Base-by-base conservation (phyloP, 2,797 vertebrate genomes). In the Pantherophis alleghaniensis region DNA sequence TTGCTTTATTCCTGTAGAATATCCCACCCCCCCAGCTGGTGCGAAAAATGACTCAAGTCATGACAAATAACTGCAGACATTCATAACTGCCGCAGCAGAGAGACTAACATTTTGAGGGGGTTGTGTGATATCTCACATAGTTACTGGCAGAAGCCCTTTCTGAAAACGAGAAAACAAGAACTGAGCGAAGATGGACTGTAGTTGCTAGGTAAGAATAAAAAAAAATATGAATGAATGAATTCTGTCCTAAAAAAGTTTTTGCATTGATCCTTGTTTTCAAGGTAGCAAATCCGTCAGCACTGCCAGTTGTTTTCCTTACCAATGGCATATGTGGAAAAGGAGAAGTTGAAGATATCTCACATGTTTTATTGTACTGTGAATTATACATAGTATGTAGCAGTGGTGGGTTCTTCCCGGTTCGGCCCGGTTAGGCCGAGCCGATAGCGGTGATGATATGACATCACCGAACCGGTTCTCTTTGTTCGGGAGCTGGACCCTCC, bases 21-120 rank as follows among this genome's bases (percentile, higher is more conserved):
- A 60, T 88, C 26, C 26, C 2, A 0, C 61, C 56, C 26, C 26
- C 61, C 56, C 92, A 91, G 86, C 90, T 93, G 86, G 86, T 91
- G 60, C 11, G 1, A 74, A 74, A 86, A 53, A 90, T 93, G 86
- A 91, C 55, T 93, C 92, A 91, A 28, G 90, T 88, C 91, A n/a
- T 91, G 90, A 93, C 60, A 91, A 90, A 93, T 69, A 87, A 60
- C 89, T 86, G 14, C 90, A 88, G 16, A 55, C 86, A 91, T 92
- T 59, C 55, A 37, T 55, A 74, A 55, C 14, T 74, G 90, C 66
- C 2, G n/a, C 66, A 18, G 61, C 26, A 6, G 6, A 28, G 13
- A 51, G 37, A 26, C 20, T 4, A 4, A 4, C 14, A 10, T n/a
- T 83, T 88, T 10, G 42, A 86, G 74, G 13, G 88, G 22, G 56